phyloP scores from a whole-genome alignment of 2,888 invertebrate genomes.

The Eustalomyia histrio region DNA sequence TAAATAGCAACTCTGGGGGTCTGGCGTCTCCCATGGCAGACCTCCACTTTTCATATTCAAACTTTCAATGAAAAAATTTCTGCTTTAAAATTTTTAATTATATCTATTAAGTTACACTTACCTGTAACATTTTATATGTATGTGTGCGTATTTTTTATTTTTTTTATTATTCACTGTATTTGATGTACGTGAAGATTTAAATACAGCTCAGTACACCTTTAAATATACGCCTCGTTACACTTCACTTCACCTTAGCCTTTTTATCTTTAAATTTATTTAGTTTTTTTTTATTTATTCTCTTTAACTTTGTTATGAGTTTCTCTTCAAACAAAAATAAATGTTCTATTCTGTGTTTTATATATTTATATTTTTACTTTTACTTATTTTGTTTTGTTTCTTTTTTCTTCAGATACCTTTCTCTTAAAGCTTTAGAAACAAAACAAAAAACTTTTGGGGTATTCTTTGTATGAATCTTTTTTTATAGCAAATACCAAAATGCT shows the following conservation, averaged over 20 bases:
- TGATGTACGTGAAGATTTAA: slow-evolving; percentile 41
- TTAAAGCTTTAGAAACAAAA: neutral
- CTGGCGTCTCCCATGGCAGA: too few relatives aligned
- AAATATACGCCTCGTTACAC: slow-evolving; percentile 53
- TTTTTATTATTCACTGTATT: neutral
- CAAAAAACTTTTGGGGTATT: slow-evolving; percentile 10
- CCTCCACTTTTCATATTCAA: too few relatives aligned
- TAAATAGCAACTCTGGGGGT: too few relatives aligned
- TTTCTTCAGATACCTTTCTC: neutral
- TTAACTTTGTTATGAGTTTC: slow-evolving; percentile 15
- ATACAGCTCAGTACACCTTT: slow-evolving; percentile 50
- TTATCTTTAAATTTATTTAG: slow-evolving; percentile 6
- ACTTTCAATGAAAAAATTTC: too few relatives aligned
- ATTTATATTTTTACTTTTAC: neutral
- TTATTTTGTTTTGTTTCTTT: neutral
- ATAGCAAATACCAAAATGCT: neutral
- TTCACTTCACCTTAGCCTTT: slow-evolving; percentile 44
- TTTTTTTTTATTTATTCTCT: slow-evolving; percentile 25
- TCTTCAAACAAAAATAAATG: neutral
- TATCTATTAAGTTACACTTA: neutral
- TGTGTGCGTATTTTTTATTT: neutral
- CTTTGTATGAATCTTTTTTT: neutral
- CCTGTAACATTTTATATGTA: neutral
- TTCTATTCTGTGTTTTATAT: neutral
- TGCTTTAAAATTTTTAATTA: too few relatives aligned